These are phyloP conservation scores for Leucoptera coffeella DNA, from an alignment of 2,888 invertebrate species.

Conservation along the genomic window DNA sequence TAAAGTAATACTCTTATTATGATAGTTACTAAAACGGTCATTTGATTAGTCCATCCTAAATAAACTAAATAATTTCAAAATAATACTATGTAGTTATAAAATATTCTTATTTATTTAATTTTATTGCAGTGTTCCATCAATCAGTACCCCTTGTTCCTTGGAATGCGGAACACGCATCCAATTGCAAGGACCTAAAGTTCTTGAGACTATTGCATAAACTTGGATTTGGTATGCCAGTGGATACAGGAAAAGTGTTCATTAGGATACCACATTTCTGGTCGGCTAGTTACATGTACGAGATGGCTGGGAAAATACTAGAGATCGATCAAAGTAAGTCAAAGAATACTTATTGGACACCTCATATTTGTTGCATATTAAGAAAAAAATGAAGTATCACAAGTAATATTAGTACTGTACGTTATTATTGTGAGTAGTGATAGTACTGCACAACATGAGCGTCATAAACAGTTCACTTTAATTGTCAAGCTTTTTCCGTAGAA, in stretches of 20 bases:
- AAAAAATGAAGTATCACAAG: neutral
- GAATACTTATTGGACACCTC: neutral
- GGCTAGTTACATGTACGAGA: slow-evolving; percentile 56
- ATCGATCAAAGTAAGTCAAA: slow-evolving; percentile 56
- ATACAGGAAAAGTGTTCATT: slow-evolving; percentile 67
- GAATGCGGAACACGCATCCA: slow-evolving; percentile 61
- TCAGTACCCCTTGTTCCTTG: slow-evolving; percentile 72
- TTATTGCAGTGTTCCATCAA: slow-evolving; percentile 59
- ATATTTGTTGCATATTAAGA: neutral
- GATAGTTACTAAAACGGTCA: no score
- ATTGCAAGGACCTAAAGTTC: slow-evolving; percentile 64
- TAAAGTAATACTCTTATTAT: no score
- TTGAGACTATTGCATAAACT: slow-evolving; percentile 63
- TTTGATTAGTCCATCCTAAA: no score
- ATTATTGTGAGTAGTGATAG: no score
- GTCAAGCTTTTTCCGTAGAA: no score
- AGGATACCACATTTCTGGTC: slow-evolving; percentile 74
- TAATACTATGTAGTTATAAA: no score
- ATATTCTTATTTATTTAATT: no score
- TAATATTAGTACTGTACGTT: neutral
- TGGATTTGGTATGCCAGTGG: slow-evolving; percentile 67
- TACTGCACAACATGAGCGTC: no score
- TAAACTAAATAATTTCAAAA: no score
- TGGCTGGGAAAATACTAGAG: slow-evolving; percentile 61
- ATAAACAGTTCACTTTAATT: no score